Percentiles rank a stretch among this genome's conserved stretches.
These are phyloP conservation scores for Hephaestus fuliginosus DNA, from an alignment of 2,797 vertebrate species.

Conservation along the genomic window DNA sequence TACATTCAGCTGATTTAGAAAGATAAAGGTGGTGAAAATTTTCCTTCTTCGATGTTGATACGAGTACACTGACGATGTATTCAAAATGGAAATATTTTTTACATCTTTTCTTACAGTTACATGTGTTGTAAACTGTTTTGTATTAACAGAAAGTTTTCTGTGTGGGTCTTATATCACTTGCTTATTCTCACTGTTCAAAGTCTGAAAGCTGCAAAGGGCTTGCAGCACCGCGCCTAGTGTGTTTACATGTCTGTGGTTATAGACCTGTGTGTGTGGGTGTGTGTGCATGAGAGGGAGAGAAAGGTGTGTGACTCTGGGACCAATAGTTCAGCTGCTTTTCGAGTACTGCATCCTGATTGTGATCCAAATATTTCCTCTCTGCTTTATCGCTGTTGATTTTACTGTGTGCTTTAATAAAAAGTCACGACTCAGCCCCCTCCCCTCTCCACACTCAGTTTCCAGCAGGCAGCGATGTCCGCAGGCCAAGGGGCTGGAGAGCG, in stretches of 20 bases:
- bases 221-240: not conserved
- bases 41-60: not conserved
- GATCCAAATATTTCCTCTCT: not conserved
- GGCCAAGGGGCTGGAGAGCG: conserved; percentile 81
- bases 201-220: conserved; percentile 27
- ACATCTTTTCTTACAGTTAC: not conserved
- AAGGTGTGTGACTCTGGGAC: not conserved
- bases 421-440: not conserved
- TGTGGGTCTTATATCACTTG: not conserved
- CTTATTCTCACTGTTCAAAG: conserved; percentile 21
- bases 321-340: conserved; percentile 24
- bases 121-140: not conserved
- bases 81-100: not conserved
- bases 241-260: not conserved
- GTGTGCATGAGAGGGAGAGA: not conserved
- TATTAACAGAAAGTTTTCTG: not conserved
- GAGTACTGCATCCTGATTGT: not conserved
- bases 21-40: not conserved
- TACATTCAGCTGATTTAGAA: not conserved
- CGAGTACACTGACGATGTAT: not conserved
- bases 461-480: conserved; percentile 75
- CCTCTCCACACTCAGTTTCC: conserved; percentile 52
- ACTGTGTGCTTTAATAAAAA: conserved; percentile 1
- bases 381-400: conserved; percentile 16
- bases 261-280: not conserved